Evolutionary conservation across 2,113 vertebrate species (phyloP).

Genomic region (Anolis carolinensis): DNA sequence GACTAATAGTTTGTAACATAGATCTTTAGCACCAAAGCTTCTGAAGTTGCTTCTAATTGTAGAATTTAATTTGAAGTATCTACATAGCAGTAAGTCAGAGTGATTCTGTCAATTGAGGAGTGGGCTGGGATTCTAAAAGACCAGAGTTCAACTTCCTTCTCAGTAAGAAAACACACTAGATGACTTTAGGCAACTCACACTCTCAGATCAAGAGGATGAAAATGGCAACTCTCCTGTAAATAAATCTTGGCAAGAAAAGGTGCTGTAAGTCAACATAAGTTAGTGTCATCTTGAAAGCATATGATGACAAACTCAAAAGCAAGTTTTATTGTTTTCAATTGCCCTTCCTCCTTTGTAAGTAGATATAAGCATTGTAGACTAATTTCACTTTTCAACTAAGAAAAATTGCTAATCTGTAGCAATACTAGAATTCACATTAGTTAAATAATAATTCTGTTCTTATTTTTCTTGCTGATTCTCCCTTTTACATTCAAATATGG

Average conservation of each 20-base stretch:
- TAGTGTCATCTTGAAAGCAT: neutral
- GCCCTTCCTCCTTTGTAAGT: neutral
- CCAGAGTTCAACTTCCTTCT: neutral
- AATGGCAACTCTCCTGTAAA: neutral
- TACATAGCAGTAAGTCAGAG: no score
- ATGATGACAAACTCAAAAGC: neutral
- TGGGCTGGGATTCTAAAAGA: neutral
- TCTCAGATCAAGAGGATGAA: neutral
- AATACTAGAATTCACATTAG: conserved; percentile 56
- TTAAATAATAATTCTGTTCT: conserved; percentile 55
- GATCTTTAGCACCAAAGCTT: no score
- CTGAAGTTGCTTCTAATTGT: no score
- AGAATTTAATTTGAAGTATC: no score
- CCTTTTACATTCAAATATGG: conserved; percentile 60
- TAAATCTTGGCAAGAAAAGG: neutral
- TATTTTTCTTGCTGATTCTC: conserved; percentile 56
- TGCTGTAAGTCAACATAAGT: neutral
- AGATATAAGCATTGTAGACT: conserved; percentile 4
- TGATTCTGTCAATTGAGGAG: no score
- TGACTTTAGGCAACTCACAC: neutral
- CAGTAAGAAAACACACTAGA: neutral
- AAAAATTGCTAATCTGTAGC: conserved; percentile 65
- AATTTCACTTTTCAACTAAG: conserved; percentile 68
- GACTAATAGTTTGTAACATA: no score
- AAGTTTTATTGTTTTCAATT: neutral